These are phyloP conservation scores for Paracanthobrama guichenoti DNA, from an alignment of 2,113 vertebrate species.

Conservation along the genomic window DNA sequence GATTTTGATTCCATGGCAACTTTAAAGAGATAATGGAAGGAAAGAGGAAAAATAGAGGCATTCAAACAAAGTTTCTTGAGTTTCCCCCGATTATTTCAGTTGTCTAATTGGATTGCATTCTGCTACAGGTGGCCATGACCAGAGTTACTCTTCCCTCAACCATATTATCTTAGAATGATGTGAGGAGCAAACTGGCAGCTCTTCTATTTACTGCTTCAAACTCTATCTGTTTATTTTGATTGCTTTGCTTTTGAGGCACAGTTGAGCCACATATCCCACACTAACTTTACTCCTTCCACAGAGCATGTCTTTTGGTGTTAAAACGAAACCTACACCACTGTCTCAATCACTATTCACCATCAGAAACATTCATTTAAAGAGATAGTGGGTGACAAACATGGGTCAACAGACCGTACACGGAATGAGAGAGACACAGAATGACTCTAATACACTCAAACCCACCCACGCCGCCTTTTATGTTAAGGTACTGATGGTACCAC, in stretches of 20 bases:
- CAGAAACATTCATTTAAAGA: background rate
- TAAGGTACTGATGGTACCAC: slow-evolving; percentile 56
- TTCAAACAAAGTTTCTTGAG: slow-evolving; percentile 6
- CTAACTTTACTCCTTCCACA: background rate
- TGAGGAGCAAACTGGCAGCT: slow-evolving; percentile 23
- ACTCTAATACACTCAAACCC: slow-evolving; percentile 1
- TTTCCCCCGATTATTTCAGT: background rate
- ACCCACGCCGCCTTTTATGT: slow-evolving; percentile 38
- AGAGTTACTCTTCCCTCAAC: slow-evolving; percentile 11
- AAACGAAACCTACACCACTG: background rate
- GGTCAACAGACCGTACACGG: background rate
- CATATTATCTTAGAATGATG: slow-evolving; percentile 33
- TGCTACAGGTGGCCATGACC: background rate
- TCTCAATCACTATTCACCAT: background rate
- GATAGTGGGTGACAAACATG: background rate
- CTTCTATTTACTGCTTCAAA: slow-evolving; percentile 39
- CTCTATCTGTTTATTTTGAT: slow-evolving; percentile 16
- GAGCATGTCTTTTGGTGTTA: background rate
- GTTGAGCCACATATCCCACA: background rate
- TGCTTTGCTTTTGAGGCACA: slow-evolving; percentile 17
- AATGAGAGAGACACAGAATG: background rate
- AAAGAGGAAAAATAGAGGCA: background rate
- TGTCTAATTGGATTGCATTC: slow-evolving; percentile 38
- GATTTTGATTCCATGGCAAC: too few relatives aligned
- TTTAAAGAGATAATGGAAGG: background rate